Percentiles rank a stretch among this genome's conserved stretches.
phyloP scores from a whole-genome alignment of 30 jellyfish, hydroid and myxozoan species.

The Chrysaora quinquecirrha region DNA sequence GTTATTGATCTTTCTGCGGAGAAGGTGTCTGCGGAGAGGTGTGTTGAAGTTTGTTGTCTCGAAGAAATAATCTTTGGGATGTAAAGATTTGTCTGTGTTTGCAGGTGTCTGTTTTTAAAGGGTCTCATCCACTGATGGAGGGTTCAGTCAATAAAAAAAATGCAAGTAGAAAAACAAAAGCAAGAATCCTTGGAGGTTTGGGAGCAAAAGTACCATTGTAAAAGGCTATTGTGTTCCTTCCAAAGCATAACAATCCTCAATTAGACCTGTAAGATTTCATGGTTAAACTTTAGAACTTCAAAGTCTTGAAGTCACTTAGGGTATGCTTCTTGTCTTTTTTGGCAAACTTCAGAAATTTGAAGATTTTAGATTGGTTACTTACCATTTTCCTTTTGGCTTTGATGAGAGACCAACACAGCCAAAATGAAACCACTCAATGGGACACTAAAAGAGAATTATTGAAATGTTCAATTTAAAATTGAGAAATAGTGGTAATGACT shows the following conservation, averaged over 20 bases:
- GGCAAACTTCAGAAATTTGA: too few relatives aligned
- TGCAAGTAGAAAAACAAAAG: background rate
- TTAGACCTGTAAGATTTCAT: too few relatives aligned
- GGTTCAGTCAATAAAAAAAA: background rate
- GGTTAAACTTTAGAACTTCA: too few relatives aligned
- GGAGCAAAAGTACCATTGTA: too few relatives aligned
- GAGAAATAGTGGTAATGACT: background rate
- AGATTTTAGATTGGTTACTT: too few relatives aligned
- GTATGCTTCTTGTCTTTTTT: too few relatives aligned
- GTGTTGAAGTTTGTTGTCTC: background rate
- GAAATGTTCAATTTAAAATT: background rate
- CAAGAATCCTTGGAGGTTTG: too few relatives aligned
- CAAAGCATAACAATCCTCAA: background rate
- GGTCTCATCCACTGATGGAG: background rate
- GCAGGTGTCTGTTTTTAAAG: background rate
- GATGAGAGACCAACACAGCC: conserved; percentile 96
- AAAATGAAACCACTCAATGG: conserved; percentile 96
- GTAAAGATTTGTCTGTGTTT: background rate
- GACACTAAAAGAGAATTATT: conserved; percentile 63
- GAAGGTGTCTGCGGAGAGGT: background rate
- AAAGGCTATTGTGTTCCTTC: too few relatives aligned
- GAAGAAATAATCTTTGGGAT: background rate
- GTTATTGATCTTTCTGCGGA: background rate
- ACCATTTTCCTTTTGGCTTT: conserved; percentile 98
- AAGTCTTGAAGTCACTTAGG: too few relatives aligned